Percentiles rank a stretch among this genome's conserved stretches.
Conservation (phyloP, 1,140 invertebrate genomes). For the Drosophila prosaltans region DNA sequence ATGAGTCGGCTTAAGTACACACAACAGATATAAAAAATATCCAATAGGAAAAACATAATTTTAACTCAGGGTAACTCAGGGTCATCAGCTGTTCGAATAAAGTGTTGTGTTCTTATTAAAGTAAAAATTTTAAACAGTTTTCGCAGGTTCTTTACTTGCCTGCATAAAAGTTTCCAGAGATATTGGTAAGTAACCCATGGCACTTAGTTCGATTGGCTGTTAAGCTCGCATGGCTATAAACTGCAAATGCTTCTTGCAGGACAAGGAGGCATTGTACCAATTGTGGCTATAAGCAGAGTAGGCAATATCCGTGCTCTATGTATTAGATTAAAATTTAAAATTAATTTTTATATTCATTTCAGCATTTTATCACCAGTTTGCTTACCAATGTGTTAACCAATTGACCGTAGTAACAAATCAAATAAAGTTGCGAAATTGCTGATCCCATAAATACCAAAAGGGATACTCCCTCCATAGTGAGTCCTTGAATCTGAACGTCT, state of each 20-base stretch:
- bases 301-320: conserved; percentile 37
- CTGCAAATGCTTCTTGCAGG: conserved; percentile 55
- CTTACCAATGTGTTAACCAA: conserved; percentile 40
- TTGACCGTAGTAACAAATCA: conserved; percentile 61
- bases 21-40: no score
- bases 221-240: conserved; percentile 55
- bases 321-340: not conserved
- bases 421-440: conserved; percentile 41
- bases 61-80: conserved; percentile 46
- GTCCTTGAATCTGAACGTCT: conserved; percentile 45
- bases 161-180: conserved; percentile 58
- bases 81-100: conserved; percentile 48
- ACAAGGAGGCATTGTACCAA: conserved; percentile 52
- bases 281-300: conserved; percentile 56
- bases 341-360: no score
- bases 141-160: conserved; percentile 18
- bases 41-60: no score
- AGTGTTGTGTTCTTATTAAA: not conserved
- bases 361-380: not conserved
- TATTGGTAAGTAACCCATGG: conserved; percentile 54
- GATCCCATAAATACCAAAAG: conserved; percentile 49
- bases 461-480: conserved; percentile 43
- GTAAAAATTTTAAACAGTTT: no score
- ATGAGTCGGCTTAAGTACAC: no score
- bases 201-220: conserved; percentile 46